Base-by-base conservation (phyloP, 2,113 vertebrate species). In the Oryctolagus cuniculus region DNA sequence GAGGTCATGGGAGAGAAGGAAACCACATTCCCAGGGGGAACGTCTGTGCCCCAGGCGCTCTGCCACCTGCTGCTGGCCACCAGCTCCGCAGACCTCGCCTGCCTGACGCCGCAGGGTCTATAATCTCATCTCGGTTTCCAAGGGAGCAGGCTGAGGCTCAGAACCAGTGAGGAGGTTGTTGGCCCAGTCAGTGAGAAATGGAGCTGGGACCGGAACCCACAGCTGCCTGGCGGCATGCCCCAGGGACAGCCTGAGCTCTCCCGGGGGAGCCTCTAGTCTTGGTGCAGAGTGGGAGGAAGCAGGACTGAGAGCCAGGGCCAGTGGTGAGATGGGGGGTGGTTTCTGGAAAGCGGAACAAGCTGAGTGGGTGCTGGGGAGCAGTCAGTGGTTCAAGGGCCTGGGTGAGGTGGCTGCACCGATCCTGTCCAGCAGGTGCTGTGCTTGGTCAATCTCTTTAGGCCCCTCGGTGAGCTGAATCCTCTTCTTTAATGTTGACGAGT, bases 291-390 rank as follows among this genome's bases (percentile, higher is more conserved):
- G 13, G 80, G 27, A 81, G 61, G 79, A 80, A 10, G 2, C 88
- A 74, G 16, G 77, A 31, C 15, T 8, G 2, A 73, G 29, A 74
- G 16, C 16, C 36, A 93, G 10, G 8, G 67, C 44, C 58, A 63
- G 15, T n/a, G 34, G 29, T 75, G 31, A 77, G 24, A 44, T 22
- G 5, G 73, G 11, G 4, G 36, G 10, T 15, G 51, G 21, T 66
- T 78, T 95, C 66, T 70, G 49, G 53, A 91, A 74, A 83, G 31
- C 29, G 73, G 44, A 83, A 24, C 72, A 31, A 87, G 49, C 34
- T 9, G 21, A 64, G 13, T 66, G 38, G 91, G 38, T 15, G 22
- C 44, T 5, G 83, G 69, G 74, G 61, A 89, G 38, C n/a, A 55
- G 78, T 44, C 44, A 44, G 44, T 44, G 44, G 44, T 6, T 44